phyloP scores from a whole-genome alignment of 2,113 vertebrate species.

The Mola mola region DNA sequence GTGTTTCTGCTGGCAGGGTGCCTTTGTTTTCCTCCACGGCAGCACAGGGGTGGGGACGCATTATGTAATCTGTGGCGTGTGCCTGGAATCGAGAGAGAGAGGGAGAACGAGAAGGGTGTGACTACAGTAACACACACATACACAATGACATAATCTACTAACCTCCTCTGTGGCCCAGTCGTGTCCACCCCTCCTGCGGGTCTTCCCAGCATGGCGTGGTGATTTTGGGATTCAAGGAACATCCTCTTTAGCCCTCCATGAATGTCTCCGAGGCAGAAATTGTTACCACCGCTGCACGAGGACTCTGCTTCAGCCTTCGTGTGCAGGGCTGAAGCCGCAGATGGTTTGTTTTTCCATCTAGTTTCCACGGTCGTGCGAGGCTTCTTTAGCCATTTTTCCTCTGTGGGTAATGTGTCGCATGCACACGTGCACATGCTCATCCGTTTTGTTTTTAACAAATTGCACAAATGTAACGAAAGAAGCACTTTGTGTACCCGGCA shows the following conservation, averaged over 20 bases:
- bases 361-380: constrained; percentile 34
- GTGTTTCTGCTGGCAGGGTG: constrained; percentile 65
- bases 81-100: constrained; percentile 35
- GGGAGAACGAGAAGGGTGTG: constrained; percentile 57
- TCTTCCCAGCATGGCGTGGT: constrained; percentile 57
- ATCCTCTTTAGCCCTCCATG: constrained; percentile 56
- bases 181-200: constrained; percentile 16
- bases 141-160: constrained; percentile 69
- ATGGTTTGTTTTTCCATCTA: constrained; percentile 37
- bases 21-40: constrained; percentile 68
- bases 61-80: constrained; percentile 69
- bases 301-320: constrained; percentile 15
- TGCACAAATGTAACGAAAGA: neutral
- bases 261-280: constrained; percentile 37
- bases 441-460: neutral
- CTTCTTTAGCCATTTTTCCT: constrained; percentile 3
- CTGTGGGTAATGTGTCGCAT: neutral
- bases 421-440: neutral
- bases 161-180: constrained; percentile 47
- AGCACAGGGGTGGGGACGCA: constrained; percentile 52
- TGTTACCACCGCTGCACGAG: constrained; percentile 28
- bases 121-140: constrained; percentile 54
- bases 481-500: too few relatives aligned
- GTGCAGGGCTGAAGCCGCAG: constrained; percentile 19
- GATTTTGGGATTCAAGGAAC: constrained; percentile 57